Evolutionary conservation across 1,140 invertebrate species (phyloP), one percentile per base, ranked within the genome.

Genomic region (Dolichoris vasculosae): DNA sequence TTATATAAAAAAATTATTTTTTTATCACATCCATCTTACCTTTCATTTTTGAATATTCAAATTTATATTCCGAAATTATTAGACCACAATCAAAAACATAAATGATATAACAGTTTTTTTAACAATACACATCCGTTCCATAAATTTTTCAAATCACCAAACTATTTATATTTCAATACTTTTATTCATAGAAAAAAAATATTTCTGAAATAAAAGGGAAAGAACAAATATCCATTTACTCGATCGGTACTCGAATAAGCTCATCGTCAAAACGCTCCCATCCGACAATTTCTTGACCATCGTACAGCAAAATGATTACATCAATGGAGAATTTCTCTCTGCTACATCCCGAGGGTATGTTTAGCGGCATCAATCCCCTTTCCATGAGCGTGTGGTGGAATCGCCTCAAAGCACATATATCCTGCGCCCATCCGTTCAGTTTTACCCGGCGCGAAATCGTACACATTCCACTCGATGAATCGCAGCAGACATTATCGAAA

Each of bases 351-450:
- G 38, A 51, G 83, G 63, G 83, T 85, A 13, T 26, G n/a, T 78
- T 80, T 80, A 85, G 51, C 48, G 38, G 51, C 83, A 85, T 85
- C 77, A 85, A 85, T 85, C 77, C 46, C 38, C 13, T 43, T 83
- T 46, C 46, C 48, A 17, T 2, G 13, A 46, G 8, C 20, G 26
- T n/a, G 8, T 7, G 0, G 20, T 2, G 8, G 20, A 40, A 64
- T 79, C 26, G 35, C 35, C 32, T 15, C 23, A 23, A n/a, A 79
- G n/a, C 15, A 32, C 30, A 51, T 51, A 46, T 30, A 46, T 48
- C 7, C 43, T 32, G 23, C 2, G 40, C 8, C 71, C 43, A 46
- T n/a, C n/a, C 26, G 7, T 26, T 73, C 40, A 73, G 35, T n/a
- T n/a, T 73, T 30, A 23, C n/a, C 7, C 7, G 40, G 17, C 35